Evolutionary conservation across 2,113 vertebrate species (phyloP).

Genomic region (Callithrix jacchus): DNA sequence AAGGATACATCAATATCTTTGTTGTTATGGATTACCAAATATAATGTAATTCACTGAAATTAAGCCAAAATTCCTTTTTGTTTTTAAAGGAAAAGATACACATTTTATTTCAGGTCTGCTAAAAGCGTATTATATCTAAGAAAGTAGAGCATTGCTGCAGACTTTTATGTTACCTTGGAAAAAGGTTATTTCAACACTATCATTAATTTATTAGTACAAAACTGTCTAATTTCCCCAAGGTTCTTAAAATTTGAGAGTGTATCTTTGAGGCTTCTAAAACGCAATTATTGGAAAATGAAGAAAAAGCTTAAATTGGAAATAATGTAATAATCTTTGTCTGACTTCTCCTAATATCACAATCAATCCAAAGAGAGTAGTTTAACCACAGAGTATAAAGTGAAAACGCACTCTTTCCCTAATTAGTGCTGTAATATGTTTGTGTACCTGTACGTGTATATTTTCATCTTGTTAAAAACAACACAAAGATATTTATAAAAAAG

Average conservation of each 20-base stretch:
- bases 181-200: conserved; percentile 67
- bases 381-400: conserved; percentile 13
- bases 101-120: conserved; percentile 53
- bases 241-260: conserved; percentile 49
- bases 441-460: not conserved
- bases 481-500: not conserved
- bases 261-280: conserved; percentile 13
- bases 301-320: conserved; percentile 65
- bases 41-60: not conserved
- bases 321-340: conserved; percentile 65
- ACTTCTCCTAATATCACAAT: conserved; percentile 18
- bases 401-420: not conserved
- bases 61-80: not conserved
- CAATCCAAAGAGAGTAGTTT: conserved; percentile 52
- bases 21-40: not conserved
- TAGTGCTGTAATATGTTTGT: not conserved
- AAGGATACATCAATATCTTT: not conserved
- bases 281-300: conserved; percentile 67
- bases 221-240: conserved; percentile 65
- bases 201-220: conserved; percentile 76
- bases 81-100: not conserved
- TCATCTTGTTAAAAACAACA: not conserved
- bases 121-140: conserved; percentile 11
- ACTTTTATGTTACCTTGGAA: conserved; percentile 45
- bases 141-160: conserved; percentile 52